A percentile compares a stretch with the other conserved stretches of the same genome.
These are phyloP conservation scores for Achatina immaculata DNA, from an alignment of 1,140 invertebrate species.

Conservation along the genomic window DNA sequence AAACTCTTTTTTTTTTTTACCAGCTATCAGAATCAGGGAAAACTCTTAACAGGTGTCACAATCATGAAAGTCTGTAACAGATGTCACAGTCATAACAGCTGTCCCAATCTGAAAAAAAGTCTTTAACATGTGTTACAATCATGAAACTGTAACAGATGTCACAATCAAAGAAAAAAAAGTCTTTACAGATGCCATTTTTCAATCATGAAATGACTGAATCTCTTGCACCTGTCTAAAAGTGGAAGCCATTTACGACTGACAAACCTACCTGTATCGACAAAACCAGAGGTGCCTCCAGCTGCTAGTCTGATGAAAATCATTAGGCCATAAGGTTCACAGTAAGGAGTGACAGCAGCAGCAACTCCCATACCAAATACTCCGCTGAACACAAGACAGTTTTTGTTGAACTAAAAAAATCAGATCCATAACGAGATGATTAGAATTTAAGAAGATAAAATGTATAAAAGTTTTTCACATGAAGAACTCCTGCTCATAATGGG, in stretches of 20 bases:
- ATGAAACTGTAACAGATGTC: not conserved
- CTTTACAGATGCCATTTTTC: not conserved
- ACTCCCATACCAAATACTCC: conserved; percentile 33
- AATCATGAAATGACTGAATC: not conserved
- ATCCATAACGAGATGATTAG: not conserved
- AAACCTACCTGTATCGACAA: conserved; percentile 48
- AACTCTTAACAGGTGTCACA: no score
- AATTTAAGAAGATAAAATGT: not conserved
- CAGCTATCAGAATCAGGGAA: no score
- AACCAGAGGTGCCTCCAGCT: conserved; percentile 40
- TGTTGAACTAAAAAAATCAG: conserved; percentile 39
- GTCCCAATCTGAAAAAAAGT: not conserved
- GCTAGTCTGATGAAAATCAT: conserved; percentile 45
- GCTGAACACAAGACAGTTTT: conserved; percentile 34
- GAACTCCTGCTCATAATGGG: not conserved
- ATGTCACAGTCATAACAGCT: not conserved
- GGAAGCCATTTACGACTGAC: not conserved
- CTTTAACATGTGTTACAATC: not conserved
- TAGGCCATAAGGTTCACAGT: conserved; percentile 45
- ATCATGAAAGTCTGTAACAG: not conserved
- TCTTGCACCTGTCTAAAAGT: not conserved
- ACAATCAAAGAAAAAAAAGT: not conserved
- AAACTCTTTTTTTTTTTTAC: no score
- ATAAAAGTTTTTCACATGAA: not conserved
- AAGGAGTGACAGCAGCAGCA: conserved; percentile 39